These are phyloP conservation scores for Neuroscelio doddi DNA, from an alignment of 2,888 invertebrate genomes.

Conservation along the genomic window DNA sequence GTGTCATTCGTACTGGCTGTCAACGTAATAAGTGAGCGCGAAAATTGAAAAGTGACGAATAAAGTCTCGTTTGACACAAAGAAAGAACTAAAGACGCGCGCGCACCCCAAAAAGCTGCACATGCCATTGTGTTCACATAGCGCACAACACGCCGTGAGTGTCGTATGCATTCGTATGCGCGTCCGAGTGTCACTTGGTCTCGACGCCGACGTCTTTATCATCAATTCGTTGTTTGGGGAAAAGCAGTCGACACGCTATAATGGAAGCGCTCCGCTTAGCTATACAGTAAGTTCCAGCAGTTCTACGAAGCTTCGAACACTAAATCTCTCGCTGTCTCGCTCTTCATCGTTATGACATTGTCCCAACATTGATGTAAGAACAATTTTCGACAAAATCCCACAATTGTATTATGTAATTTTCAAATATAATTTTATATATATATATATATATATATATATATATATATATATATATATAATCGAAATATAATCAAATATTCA, in stretches of 20 bases:
- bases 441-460: no score
- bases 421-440: no score
- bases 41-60: not conserved
- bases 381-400: no score
- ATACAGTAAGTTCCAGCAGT: slow-evolving; percentile 29
- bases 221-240: no score
- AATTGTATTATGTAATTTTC: no score
- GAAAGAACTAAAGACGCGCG: slow-evolving; percentile 23
- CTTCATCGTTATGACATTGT: no score
- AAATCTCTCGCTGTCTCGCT: no score
- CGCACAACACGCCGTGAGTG: not conserved
- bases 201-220: slow-evolving; percentile 4
- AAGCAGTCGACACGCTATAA: not conserved
- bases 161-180: slow-evolving; percentile 27
- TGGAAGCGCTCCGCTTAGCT: slow-evolving; percentile 37
- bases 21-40: not conserved
- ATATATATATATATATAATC: no score
- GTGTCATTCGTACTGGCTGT: not conserved
- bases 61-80: slow-evolving; percentile 7
- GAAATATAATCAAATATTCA: no score
- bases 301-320: no score
- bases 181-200: slow-evolving; percentile 31
- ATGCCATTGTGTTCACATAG: slow-evolving; percentile 38
- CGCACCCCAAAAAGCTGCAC: slow-evolving; percentile 27
- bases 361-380: no score